Evolutionary conservation across 53 echinoderm and acorn worm genomes (phyloP), one percentile per base, ranked within the genome.

Genomic region (Apostichopus leukothele): DNA sequence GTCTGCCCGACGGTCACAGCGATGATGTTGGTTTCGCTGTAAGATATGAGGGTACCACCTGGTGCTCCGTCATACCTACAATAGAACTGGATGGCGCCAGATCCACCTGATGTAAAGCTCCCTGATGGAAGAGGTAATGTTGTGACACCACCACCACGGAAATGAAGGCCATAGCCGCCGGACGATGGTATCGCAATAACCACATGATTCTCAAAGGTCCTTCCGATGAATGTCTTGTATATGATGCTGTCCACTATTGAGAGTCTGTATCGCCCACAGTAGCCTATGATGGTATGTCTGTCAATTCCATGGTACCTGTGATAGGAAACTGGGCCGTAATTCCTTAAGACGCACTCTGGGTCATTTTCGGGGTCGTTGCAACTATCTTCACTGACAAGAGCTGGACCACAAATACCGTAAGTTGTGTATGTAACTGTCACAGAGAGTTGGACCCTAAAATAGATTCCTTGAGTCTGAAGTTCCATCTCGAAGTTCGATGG

Each of bases 321-420:
- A 93, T 90, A 96, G 6, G 5, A 87, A 53, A 83, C 90, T 23
- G 94, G 87, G 51, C 96, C 96, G 76, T 90, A 86, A 89, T 90
- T 50, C 60, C 83, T 83, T 73, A 96, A 52, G 51, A 88, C 86
- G 74, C 96, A 96, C n/a, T 94, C 75, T 25, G 92, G 88, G 59
- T 92, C 92, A 11, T 87, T 81, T 90, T 86, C 87, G 79, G 85
- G 88, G 10, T 26, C 89, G n/a, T 86, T 78, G 79, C 94, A 94
- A 9, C 73, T 51, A 20, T 76, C 50, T 51, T 92, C 91, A 68
- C 60, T 90, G 52, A 89, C 50, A 16, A 89, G 52, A 79, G 94
- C 93, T 55, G 96, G 96, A 75, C 96, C 96, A 87, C 96, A 94
- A 19, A 96, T 79, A 11, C 96, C 96, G 20, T 81, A 61, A 19